Base-by-base conservation (phyloP, 1,140 invertebrate genomes). In the Achatina immaculata region DNA sequence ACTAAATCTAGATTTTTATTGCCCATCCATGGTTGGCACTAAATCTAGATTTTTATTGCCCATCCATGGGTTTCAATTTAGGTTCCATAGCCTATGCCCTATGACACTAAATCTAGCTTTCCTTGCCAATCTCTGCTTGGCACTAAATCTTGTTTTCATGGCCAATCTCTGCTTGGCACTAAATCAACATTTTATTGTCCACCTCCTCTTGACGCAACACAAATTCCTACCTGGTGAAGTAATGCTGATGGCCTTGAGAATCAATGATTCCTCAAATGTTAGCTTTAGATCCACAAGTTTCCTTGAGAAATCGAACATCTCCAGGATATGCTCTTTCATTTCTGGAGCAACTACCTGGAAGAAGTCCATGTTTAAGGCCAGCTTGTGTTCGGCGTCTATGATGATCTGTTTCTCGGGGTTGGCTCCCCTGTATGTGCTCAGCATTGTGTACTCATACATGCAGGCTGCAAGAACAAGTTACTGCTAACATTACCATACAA, bases 161-260 rank as follows among this genome's bases (percentile, higher is more conserved):
- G n/a, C n/a, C n/a, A n/a, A n/a, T n/a, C n/a, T n/a, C n/a, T n/a
- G n/a, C n/a, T n/a, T n/a, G n/a, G n/a, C n/a, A n/a, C n/a, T n/a
- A n/a, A n/a, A n/a, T n/a, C n/a, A n/a, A n/a, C n/a, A n/a, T n/a
- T n/a, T n/a, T n/a, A n/a, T n/a, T n/a, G n/a, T n/a, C n/a, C n/a
- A n/a, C n/a, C n/a, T n/a, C n/a, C n/a, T n/a, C n/a, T n/a, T n/a
- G n/a, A n/a, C n/a, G n/a, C n/a, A n/a, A 69, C 4, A 42, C 66
- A 51, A 65, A 11, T 14, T 19, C 55, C 38, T 16, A 76, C 74
- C 74, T 55, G 74, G 58, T 14, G 74, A 76, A 24, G 28, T 62
- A 42, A 76, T 76, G 21, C 45, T 43, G n/a, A 76, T 76, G 31
- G 74, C 74, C 55, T 76, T 76, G 1, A 76, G 34, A 34, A 76